Evolutionary conservation across 2,797 vertebrate genomes (phyloP).

Genomic region (Leucoraja ocellata): DNA sequence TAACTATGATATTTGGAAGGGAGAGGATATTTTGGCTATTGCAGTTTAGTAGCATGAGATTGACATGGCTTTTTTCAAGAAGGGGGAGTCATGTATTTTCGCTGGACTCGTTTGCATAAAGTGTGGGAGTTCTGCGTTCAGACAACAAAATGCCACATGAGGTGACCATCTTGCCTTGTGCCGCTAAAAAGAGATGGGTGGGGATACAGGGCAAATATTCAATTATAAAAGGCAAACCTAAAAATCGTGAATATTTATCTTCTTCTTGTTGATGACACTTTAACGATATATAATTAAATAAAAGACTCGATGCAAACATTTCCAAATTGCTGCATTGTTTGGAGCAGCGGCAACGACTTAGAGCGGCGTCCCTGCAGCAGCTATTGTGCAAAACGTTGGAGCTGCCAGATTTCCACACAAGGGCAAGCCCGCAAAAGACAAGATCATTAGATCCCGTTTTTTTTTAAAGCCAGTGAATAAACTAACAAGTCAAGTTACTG

Average conservation of each 20-base stretch:
- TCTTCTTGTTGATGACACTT: neutral
- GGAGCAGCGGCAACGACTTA: neutral
- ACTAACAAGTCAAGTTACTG: neutral
- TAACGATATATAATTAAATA: neutral
- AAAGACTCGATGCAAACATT: too few species aligned
- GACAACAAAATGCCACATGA: conserved; percentile 20
- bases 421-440: neutral
- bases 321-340: neutral
- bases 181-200: neutral
- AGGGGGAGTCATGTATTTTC: neutral
- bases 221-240: neutral
- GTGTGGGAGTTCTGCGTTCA: neutral
- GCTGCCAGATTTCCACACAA: neutral
- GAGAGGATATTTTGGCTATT: neutral
- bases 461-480: neutral
- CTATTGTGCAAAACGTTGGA: neutral
- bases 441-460: neutral
- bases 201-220: neutral
- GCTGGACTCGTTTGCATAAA: neutral
- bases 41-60: too few species aligned
- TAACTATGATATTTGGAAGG: neutral
- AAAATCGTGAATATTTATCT: neutral
- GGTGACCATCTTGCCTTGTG: conserved; percentile 1
- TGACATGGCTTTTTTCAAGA: too few species aligned
- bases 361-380: neutral